Percentiles rank a stretch among this genome's conserved stretches.
phyloP scores from a whole-genome alignment of 2,888 invertebrate species.

The Morpho deidamia region DNA sequence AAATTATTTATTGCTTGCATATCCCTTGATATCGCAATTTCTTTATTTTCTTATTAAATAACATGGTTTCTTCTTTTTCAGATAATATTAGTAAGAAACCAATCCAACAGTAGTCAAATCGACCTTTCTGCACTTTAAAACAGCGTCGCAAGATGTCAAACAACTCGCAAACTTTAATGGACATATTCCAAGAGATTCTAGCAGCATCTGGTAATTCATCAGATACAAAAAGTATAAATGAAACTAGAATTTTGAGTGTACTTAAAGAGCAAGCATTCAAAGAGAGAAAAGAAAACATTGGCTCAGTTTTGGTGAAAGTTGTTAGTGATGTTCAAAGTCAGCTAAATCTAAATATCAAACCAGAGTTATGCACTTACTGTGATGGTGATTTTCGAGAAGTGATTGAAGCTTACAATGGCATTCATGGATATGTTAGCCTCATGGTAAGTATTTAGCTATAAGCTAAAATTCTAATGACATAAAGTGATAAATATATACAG shows the following conservation, averaged over 20 bases:
- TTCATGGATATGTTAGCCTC: constrained; percentile 91
- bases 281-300: constrained; percentile 46
- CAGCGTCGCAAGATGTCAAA: constrained; percentile 52
- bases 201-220: constrained; percentile 64
- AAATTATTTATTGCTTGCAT: no score
- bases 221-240: constrained; percentile 47
- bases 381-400: constrained; percentile 79
- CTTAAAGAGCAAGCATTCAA: constrained; percentile 53
- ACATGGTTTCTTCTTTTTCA: background rate
- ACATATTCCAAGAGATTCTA: constrained; percentile 67
- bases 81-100: background rate
- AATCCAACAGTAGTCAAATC: no score
- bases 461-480: no score
- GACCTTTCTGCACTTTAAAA: background rate
- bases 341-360: constrained; percentile 47
- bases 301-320: constrained; percentile 52
- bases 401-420: constrained; percentile 80
- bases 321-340: constrained; percentile 55
- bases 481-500: no score
- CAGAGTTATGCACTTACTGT: constrained; percentile 75
- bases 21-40: no score
- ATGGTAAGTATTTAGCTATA: constrained; percentile 74
- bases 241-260: constrained; percentile 56
- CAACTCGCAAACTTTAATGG: constrained; percentile 56
- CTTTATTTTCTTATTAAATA: no score